Base-by-base conservation (phyloP, 2,113 vertebrate species). In the Aspiorhynchus laticeps region DNA sequence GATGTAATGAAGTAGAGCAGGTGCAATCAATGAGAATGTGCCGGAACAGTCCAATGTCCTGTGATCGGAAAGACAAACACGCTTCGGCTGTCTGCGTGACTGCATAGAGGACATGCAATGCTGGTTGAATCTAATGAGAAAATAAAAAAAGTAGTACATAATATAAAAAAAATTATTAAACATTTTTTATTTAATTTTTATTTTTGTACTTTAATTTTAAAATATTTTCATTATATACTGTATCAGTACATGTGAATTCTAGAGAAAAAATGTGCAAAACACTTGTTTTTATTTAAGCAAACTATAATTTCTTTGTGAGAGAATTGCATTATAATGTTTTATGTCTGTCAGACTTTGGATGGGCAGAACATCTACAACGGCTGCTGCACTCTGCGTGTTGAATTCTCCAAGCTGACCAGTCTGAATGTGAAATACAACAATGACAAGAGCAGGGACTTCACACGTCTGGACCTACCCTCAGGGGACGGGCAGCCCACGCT, bases 361-460 rank as follows among this genome's bases (percentile, higher is more conserved):
- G 96, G 96, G 80, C 95, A 94, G 82, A 95, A 92, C 92, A 94
- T 97, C 90, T 97, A 96, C 85, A 89, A 86, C 89, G 91, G 90
- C 0, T 96, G 95, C 93, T 97, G 96, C 85, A 96, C 94, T 77
- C 91, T 97, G 83, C 95, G 21, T 65, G 90, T 97, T 88, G 95
- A 96, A 85, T 97, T 96, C 92, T 97, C 96, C 88, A 97, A 91
- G 89, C 92, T 97, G 90, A 91, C 88, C 91, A 95, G 88, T 89
- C 95, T 97, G 91, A 96, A 93, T 7, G 91, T 97, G 88, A 97
- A 95, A 87, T 97, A 97, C 86, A 97, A 97, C 93, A 97, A 96
- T 85, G 94, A 96, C 63, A 97, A 95, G 93, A 97, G 96, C 24
- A 93, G 96, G 92, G 97, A 97, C 87, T 97, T 97, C 90, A 97